Base-by-base conservation (phyloP, 2,888 invertebrate species). In the Nasonovia ribisnigri region DNA sequence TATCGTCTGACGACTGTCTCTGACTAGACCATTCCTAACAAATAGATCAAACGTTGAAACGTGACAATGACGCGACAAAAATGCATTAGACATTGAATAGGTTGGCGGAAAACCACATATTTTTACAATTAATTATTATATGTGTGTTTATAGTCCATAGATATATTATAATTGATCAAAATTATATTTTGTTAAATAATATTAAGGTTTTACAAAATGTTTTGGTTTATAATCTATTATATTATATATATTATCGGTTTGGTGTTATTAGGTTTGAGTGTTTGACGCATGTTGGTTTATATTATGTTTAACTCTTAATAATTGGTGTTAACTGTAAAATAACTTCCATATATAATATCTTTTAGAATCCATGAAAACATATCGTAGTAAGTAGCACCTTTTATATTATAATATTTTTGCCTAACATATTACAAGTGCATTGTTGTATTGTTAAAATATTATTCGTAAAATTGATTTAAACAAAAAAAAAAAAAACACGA, bases 1-100 rank as follows among this genome's bases (percentile, higher is more conserved):
- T 36, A 51, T 86, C 86, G 60, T 90, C 87, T 93, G 93, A 67
- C 90, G 57, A 26, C 57, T 57, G 57, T 90, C 48, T 93, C 48
- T 90, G 93, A 57, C 48, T 51, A 86, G 60, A 67, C 90, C 57
- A 57, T 84, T 90, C n/a, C 51, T 88, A 51, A 86, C 57, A 93
- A 90, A 93, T 90, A 89, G 48, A 67, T 48, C 46, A 60, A 42
- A 90, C 90, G 51, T 42, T 48, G 36, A 42, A 42, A 90, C 90
- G 67, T 84, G 93, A 93, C 84, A 86, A 60, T 90, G 90, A 51
- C 90, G 51, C 57, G 93, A 84, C 90, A 60, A 48, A 88, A 88
- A 89, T 46, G 57, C 43, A 54, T 92, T 88, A 77, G 24, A 77
- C 48, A 54, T 54, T 92, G 88, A 51, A 92, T 88, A 46, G 92